Conservation (phyloP, 2,797 vertebrate species). For the Crenichthys baileyi region DNA sequence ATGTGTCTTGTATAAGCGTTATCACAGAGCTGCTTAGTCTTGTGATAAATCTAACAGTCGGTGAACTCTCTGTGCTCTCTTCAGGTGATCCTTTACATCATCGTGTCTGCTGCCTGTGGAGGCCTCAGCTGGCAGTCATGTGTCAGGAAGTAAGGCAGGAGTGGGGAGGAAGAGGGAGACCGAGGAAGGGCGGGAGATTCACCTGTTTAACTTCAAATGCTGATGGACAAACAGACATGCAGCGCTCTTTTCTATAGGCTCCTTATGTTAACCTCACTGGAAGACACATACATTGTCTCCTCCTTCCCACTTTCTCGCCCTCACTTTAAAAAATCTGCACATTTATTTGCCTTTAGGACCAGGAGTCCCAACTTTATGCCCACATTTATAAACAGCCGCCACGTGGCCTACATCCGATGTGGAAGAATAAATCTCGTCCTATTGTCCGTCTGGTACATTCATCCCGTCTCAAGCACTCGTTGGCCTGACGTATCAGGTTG, state of each 20-base stretch:
- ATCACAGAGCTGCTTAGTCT: neutral
- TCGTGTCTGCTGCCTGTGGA: constrained; percentile 89
- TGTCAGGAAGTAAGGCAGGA: constrained; percentile 81
- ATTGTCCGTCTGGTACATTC: constrained; percentile 40
- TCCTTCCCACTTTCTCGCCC: constrained; percentile 28
- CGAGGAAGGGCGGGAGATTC: constrained; percentile 36
- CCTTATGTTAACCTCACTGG: constrained; percentile 30
- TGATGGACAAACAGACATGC: constrained; percentile 56
- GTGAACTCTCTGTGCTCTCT: constrained; percentile 34
- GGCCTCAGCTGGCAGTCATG: constrained; percentile 91
- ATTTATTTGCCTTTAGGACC: constrained; percentile 72
- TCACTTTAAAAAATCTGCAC: constrained; percentile 43
- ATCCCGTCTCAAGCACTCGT: constrained; percentile 46
- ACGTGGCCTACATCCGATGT: constrained; percentile 56
- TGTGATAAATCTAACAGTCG: neutral
- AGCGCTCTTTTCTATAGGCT: constrained; percentile 46
- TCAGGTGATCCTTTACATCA: constrained; percentile 92
- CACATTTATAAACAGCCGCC: constrained; percentile 56
- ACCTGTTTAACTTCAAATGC: constrained; percentile 41
- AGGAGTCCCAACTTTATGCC: constrained; percentile 50
- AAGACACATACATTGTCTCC: constrained; percentile 39
- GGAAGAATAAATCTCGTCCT: constrained; percentile 52
- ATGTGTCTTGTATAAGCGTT: neutral
- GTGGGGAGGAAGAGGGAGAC: neutral
- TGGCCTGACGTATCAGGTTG: constrained; percentile 57